These are phyloP conservation scores for Thalassoma bifasciatum DNA, from an alignment of 2,113 vertebrate genomes.

Conservation along the genomic window DNA sequence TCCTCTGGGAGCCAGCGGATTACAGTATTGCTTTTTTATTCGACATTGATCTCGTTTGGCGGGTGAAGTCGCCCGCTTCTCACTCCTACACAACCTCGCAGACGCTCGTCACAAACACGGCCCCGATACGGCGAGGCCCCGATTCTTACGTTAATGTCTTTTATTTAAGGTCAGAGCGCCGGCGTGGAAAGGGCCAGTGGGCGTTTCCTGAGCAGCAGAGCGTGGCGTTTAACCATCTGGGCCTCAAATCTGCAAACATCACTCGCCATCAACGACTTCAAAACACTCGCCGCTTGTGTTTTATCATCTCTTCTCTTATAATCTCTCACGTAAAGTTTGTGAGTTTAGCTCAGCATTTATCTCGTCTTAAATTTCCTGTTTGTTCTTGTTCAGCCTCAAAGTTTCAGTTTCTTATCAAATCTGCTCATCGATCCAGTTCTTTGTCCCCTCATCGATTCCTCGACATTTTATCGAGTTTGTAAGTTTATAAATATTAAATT, in stretches of 20 bases:
- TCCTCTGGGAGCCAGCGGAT: slow-evolving; percentile 27
- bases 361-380: too few relatives aligned
- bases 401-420: too few relatives aligned
- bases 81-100: slow-evolving; percentile 42
- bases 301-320: too few relatives aligned
- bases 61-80: slow-evolving; percentile 55
- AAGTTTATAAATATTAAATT: too few relatives aligned
- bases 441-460: too few relatives aligned
- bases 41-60: slow-evolving; percentile 61
- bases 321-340: too few relatives aligned
- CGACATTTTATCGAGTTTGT: too few relatives aligned
- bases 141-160: slow-evolving; percentile 59
- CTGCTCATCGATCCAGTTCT: too few relatives aligned
- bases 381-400: too few relatives aligned
- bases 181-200: slow-evolving; percentile 43
- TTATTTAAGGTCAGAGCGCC: slow-evolving; percentile 59
- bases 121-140: slow-evolving; percentile 15
- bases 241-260: slow-evolving; percentile 72
- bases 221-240: slow-evolving; percentile 68
- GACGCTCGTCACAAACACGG: slow-evolving; percentile 32
- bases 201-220: slow-evolving; percentile 51
- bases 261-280: slow-evolving; percentile 61
- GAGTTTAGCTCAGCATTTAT: too few relatives aligned
- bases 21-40: slow-evolving; percentile 32
- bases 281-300: slow-evolving; percentile 56